A percentile compares a stretch with the other conserved stretches of the same genome.
These are phyloP conservation scores for Parnassius apollo DNA, from an alignment of 2,888 invertebrate species.

Conservation along the genomic window DNA sequence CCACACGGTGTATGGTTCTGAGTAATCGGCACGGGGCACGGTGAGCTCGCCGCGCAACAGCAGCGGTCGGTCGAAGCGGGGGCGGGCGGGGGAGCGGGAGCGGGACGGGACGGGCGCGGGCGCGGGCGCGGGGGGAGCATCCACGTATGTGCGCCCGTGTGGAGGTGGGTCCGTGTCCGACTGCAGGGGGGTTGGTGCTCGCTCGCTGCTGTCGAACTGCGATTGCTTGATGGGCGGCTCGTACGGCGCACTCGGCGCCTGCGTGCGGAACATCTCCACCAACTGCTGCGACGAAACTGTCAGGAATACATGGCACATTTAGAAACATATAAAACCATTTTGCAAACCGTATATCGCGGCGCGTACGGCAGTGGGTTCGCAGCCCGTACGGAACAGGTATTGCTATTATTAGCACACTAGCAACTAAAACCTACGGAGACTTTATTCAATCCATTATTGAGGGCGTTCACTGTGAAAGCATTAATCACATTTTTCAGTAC, in stretches of 20 bases:
- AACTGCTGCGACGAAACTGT: constrained; percentile 50
- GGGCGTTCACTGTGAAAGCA: too few relatives aligned
- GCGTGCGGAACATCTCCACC: constrained; percentile 50
- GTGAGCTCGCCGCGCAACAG: constrained; percentile 49
- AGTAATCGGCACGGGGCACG: constrained; percentile 56
- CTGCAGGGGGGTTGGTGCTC: constrained; percentile 34
- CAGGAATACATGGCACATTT: not conserved
- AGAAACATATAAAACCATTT: not conserved
- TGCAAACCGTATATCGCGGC: too few relatives aligned
- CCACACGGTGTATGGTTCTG: constrained; percentile 57
- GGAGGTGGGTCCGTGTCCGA: constrained; percentile 16
- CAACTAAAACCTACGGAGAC: too few relatives aligned
- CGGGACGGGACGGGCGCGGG: not conserved
- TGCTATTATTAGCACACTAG: too few relatives aligned
- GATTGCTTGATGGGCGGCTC: constrained; percentile 55
- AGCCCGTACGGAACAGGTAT: too few relatives aligned
- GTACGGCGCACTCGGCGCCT: constrained; percentile 44
- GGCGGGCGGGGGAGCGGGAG: constrained; percentile 39
- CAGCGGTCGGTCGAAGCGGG: constrained; percentile 48
- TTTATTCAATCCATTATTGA: too few relatives aligned
- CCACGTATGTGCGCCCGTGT: constrained; percentile 9
- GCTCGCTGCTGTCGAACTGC: constrained; percentile 34
- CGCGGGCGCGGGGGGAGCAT: constrained; percentile 4
- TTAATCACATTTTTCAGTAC: too few relatives aligned
- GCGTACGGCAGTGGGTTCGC: too few relatives aligned